A percentile compares a stretch with the other conserved stretches of the same genome.
phyloP scores from a whole-genome alignment of 2,113 vertebrate species.

The Peromyscus maniculatus region DNA sequence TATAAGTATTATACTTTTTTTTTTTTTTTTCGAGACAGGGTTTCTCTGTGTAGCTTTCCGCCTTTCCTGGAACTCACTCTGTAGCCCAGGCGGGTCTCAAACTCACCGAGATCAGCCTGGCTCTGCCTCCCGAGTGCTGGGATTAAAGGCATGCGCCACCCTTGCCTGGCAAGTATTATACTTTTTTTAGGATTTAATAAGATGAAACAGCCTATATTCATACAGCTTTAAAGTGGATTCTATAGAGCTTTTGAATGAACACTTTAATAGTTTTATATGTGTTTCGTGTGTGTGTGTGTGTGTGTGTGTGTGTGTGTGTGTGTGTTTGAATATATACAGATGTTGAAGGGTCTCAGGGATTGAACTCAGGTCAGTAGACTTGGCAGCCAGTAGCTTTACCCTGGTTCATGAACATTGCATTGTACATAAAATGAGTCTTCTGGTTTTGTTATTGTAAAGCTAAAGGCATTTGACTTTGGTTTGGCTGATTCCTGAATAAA shows the following conservation, averaged over 20 bases:
- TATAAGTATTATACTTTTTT: conserved; percentile 5
- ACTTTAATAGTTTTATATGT: neutral
- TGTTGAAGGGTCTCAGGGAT: neutral
- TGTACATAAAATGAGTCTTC: neutral
- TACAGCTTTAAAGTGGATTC: neutral
- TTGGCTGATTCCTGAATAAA: conserved; percentile 51
- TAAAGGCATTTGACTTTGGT: conserved; percentile 47
- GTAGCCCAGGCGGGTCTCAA: too few relatives aligned
- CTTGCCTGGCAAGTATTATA: neutral
- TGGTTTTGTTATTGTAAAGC: neutral
- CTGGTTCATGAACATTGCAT: neutral
- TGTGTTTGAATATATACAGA: neutral
- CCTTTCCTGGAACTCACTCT: too few relatives aligned
- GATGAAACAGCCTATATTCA: conserved; percentile 3
- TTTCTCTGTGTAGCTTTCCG: too few relatives aligned
- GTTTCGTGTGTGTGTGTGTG: neutral
- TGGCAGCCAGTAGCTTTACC: neutral
- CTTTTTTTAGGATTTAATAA: conserved; percentile 51
- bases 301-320: neutral
- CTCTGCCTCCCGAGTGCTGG: too few relatives aligned
- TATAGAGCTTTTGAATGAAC: neutral
- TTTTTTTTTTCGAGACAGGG: neutral
- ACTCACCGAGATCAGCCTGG: too few relatives aligned
- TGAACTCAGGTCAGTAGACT: neutral
- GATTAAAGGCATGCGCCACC: too few relatives aligned